A percentile compares a stretch with the other conserved stretches of the same genome.
These are phyloP conservation scores for Dromococcyx pavoninus DNA, from an alignment of 2,797 vertebrate species.

Conservation along the genomic window DNA sequence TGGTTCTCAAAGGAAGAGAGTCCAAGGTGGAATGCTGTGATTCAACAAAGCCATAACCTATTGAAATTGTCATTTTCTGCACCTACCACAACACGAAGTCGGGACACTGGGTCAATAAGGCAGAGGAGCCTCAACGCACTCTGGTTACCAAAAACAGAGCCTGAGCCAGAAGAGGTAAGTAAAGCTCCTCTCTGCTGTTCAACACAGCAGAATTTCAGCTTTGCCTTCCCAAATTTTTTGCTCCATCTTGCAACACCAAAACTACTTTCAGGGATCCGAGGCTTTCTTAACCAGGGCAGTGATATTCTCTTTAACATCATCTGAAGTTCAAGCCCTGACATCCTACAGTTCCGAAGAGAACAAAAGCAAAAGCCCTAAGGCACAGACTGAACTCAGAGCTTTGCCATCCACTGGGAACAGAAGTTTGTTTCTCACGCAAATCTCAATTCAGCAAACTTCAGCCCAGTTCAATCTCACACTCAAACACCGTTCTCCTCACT, in stretches of 20 bases:
- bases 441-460: background rate
- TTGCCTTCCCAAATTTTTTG: background rate
- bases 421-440: background rate
- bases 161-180: background rate
- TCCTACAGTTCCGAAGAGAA: background rate
- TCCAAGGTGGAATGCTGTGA: fast-evolving
- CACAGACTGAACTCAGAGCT: background rate
- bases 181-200: background rate
- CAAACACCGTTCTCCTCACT: background rate
- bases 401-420: background rate
- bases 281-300: background rate
- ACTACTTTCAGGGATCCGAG: background rate
- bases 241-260: background rate
- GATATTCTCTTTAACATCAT: background rate
- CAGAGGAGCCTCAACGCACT: fast-evolving
- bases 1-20: background rate
- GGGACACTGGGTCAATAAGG: too few species aligned
- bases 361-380: background rate
- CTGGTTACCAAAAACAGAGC: background rate
- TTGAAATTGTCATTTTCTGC: background rate
- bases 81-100: fast-evolving
- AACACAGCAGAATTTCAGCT: background rate
- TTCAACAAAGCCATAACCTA: background rate
- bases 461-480: background rate
- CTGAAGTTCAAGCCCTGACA: background rate